These are phyloP conservation scores for Diceros bicornis DNA, from an alignment of 2,797 vertebrate genomes.

Conservation along the genomic window DNA sequence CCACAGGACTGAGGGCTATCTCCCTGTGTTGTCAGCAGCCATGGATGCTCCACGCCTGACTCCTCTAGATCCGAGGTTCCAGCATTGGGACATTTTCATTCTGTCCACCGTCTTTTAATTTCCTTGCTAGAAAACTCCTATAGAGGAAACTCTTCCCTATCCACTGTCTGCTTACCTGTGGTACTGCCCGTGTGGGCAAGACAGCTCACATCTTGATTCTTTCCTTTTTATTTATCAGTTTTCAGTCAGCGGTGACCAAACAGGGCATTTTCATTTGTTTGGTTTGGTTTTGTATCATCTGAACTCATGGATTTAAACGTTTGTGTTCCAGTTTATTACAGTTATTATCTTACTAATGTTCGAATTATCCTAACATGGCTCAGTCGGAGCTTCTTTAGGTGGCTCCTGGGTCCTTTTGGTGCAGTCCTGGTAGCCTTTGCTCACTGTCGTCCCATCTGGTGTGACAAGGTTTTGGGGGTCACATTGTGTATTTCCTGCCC, in stretches of 20 bases:
- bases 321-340: background rate
- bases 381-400: background rate
- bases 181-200: too few species aligned
- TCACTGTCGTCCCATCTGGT: background rate
- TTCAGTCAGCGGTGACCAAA: background rate
- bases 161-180: background rate
- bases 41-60: fast-evolving
- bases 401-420: background rate
- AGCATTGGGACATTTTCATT: too few species aligned
- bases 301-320: background rate
- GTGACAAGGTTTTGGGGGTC: background rate
- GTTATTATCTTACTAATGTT: background rate
- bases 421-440: background rate
- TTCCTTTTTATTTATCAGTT: background rate
- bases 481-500: background rate
- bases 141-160: background rate
- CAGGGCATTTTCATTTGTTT: background rate
- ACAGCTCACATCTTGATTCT: fast-evolving
- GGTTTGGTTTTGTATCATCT: background rate
- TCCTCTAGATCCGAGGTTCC: too few species aligned
- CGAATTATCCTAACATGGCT: background rate
- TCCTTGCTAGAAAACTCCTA: background rate
- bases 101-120: fast-evolving
- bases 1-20: too few species aligned
- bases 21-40: fast-evolving